These are phyloP conservation scores for Dasyurus viverrinus DNA, from an alignment of 2,113 vertebrate species.

Conservation along the genomic window DNA sequence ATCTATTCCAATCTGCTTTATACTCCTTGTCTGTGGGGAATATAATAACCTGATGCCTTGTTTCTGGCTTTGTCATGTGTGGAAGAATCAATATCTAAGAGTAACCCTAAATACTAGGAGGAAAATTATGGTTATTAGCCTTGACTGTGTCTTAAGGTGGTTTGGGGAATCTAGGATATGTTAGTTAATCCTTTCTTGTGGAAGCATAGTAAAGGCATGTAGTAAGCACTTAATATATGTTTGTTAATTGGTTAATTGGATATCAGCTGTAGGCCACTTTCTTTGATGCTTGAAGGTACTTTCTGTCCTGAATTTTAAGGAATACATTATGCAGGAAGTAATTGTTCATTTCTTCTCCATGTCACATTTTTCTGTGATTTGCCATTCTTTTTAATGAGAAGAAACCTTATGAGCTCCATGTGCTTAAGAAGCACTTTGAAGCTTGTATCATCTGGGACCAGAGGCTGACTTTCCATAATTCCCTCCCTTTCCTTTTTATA, in stretches of 20 bases:
- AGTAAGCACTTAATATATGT: neutral
- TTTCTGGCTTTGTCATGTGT: neutral
- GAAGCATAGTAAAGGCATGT: neutral
- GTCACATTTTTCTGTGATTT: neutral
- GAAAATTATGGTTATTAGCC: neutral
- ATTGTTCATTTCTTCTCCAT: neutral
- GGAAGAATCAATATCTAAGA: neutral
- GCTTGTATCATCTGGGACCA: neutral
- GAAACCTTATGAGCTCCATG: neutral
- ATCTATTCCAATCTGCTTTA: neutral
- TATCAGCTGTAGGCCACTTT: neutral
- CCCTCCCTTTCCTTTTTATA: neutral
- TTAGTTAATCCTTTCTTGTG: neutral
- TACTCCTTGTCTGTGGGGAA: neutral
- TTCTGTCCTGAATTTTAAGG: conserved; percentile 5
- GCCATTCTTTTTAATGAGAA: neutral
- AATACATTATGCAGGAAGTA: neutral
- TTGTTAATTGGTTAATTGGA: neutral
- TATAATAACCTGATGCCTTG: neutral
- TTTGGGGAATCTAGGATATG: neutral
- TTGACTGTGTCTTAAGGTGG: neutral
- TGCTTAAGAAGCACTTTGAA: conserved; percentile 13
- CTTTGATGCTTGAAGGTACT: neutral
- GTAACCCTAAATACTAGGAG: neutral
- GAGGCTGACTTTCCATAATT: neutral